Conservation (phyloP, 2,113 vertebrate genomes). For the Siphamia tubifer region DNA sequence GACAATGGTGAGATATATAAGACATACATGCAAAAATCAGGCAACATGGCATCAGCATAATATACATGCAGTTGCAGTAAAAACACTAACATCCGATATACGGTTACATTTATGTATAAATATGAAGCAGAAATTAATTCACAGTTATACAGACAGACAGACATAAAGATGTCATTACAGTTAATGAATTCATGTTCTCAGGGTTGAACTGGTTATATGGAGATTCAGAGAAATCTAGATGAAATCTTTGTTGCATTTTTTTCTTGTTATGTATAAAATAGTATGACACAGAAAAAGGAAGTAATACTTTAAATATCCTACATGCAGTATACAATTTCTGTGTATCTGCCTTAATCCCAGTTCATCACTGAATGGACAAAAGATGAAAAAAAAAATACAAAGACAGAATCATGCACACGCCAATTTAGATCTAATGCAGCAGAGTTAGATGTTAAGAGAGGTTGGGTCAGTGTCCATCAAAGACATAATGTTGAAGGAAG, state of each 20-base stretch:
- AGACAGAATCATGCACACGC: constrained; percentile 51
- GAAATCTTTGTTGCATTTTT: not conserved
- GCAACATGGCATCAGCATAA: constrained; percentile 15
- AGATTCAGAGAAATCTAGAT: no score
- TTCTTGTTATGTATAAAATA: not conserved
- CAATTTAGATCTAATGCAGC: constrained; percentile 32
- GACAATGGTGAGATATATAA: constrained; percentile 20
- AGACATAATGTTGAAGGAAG: constrained; percentile 26
- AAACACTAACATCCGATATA: not conserved
- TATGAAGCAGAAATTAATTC: constrained; percentile 2
- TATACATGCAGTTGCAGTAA: constrained; percentile 15
- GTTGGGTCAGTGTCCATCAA: constrained; percentile 55
- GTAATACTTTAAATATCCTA: no score
- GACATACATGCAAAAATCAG: constrained; percentile 16
- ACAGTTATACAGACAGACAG: constrained; percentile 13
- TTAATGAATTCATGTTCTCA: constrained; percentile 13
- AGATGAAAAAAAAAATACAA: constrained; percentile 15
- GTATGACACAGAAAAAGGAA: no score
- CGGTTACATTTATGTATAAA: constrained; percentile 9
- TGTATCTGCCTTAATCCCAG: not conserved
- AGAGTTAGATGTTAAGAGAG: constrained; percentile 38
- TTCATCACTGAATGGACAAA: not conserved
- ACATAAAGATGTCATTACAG: not conserved
- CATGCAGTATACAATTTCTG: no score
- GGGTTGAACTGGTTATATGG: constrained; percentile 28